These are phyloP conservation scores for Catamblyrhynchus diadema DNA, from an alignment of 2,797 vertebrate species.

Conservation along the genomic window DNA sequence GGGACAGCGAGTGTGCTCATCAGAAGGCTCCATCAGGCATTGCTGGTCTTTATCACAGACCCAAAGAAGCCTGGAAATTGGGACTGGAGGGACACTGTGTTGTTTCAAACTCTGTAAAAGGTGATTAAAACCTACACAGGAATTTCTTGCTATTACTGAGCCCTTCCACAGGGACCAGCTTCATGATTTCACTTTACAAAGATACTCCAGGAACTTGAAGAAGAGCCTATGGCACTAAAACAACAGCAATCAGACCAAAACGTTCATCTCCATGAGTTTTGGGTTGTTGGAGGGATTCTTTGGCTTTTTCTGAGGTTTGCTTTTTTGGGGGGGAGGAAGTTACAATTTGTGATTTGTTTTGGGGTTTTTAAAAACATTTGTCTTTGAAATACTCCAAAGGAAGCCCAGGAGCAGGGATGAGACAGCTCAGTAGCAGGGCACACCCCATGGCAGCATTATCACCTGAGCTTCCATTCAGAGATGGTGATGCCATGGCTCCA, in stretches of 20 bases:
- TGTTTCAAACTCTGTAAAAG: not conserved
- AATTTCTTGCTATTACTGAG: not conserved
- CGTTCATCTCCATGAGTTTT: fast-evolving
- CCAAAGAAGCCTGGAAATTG: not conserved
- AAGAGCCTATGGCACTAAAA: not conserved
- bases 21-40: not conserved
- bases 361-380: not conserved
- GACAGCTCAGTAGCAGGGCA: not conserved
- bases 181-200: not conserved
- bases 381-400: not conserved
- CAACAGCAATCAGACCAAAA: not conserved
- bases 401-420: not conserved
- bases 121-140: not conserved
- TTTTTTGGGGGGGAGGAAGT: fast-evolving
- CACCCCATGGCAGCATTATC: fast-evolving
- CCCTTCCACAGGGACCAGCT: not conserved
- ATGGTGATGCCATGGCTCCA: fast-evolving
- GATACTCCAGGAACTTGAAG: not conserved
- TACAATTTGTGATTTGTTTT: not conserved
- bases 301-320: not conserved
- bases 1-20: not conserved
- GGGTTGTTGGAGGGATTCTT: not conserved
- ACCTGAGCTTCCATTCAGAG: fast-evolving
- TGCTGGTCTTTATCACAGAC: not conserved
- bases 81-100: fast-evolving